Conservation (phyloP, 1,140 invertebrate genomes). For the Hydropsyche tenuis region DNA sequence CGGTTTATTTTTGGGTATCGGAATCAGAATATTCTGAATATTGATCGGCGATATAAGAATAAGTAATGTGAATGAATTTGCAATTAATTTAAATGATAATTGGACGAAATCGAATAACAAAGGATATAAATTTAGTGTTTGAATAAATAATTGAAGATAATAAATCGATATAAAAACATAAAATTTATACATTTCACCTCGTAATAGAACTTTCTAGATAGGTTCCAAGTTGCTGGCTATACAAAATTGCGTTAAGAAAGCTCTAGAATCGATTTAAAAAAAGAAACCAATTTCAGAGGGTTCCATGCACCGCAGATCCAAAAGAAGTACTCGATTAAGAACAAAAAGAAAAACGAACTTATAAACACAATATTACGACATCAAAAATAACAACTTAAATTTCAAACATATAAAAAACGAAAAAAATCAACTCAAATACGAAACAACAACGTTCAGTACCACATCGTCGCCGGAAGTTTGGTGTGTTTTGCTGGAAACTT, state of each 20-base stretch:
- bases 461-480: neutral
- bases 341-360: neutral
- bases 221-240: neutral
- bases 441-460: neutral
- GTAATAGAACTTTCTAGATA: neutral
- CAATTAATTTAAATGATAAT: no score
- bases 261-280: constrained; percentile 18
- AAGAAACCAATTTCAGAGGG: neutral
- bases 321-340: neutral
- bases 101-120: no score
- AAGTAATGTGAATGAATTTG: no score
- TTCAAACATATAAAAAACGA: neutral
- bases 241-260: neutral
- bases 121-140: no score
- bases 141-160: no score
- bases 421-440: no score
- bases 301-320: neutral
- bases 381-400: neutral
- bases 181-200: no score
- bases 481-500: constrained; percentile 5
- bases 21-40: no score
- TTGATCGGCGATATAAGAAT: no score
- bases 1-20: no score
- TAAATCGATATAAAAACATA: no score
- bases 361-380: neutral